A percentile compares a stretch with the other conserved stretches of the same genome.
These are phyloP conservation scores for Motacilla alba DNA, from an alignment of 2,113 vertebrate species.

Conservation along the genomic window DNA sequence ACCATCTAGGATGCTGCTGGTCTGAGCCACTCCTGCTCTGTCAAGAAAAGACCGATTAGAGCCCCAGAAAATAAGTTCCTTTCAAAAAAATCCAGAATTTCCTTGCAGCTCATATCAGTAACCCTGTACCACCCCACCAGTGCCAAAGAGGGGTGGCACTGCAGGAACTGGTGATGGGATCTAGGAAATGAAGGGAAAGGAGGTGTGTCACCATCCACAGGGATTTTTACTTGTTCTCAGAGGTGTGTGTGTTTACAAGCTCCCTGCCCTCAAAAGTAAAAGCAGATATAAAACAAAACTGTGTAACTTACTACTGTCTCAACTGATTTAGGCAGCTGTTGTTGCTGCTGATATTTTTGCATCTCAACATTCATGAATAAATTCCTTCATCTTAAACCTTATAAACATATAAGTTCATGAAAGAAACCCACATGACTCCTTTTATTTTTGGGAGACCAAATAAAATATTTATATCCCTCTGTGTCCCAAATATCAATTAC, in stretches of 20 bases:
- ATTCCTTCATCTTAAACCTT: constrained; percentile 60
- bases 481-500: constrained; percentile 65
- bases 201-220: background rate
- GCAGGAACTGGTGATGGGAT: background rate
- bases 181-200: background rate
- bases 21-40: background rate
- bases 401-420: constrained; percentile 48
- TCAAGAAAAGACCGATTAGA: background rate
- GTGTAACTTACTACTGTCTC: constrained; percentile 7
- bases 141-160: background rate
- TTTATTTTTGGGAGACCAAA: constrained; percentile 69
- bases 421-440: constrained; percentile 43
- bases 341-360: constrained; percentile 23
- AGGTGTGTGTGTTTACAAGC: background rate
- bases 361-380: constrained; percentile 62
- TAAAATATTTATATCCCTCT: constrained; percentile 69
- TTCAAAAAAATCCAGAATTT: background rate
- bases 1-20: background rate
- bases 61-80: background rate
- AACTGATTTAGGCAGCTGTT: constrained; percentile 46
- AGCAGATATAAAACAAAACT: constrained; percentile 38
- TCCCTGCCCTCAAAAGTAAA: constrained; percentile 21
- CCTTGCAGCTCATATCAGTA: background rate
- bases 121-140: background rate
- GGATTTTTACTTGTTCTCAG: constrained; percentile 16